Conservation (phyloP, 2,113 vertebrate genomes). For the Microcebus ravelobensis region DNA sequence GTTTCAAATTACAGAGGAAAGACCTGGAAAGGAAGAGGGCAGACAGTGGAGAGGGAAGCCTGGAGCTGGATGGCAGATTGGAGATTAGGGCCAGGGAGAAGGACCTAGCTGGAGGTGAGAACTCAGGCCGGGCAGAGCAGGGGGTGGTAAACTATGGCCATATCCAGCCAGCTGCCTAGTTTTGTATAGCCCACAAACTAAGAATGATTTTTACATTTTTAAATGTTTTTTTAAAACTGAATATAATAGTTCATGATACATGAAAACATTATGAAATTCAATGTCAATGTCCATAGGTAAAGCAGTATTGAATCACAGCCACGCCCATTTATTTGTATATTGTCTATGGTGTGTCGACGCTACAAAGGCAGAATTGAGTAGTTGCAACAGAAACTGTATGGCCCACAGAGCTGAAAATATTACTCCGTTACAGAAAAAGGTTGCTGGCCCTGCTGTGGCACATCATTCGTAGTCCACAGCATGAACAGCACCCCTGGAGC, state of each 20-base stretch:
- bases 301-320: neutral
- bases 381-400: neutral
- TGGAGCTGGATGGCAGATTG: neutral
- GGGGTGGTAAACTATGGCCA: neutral
- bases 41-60: neutral
- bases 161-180: neutral
- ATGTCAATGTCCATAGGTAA: neutral
- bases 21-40: neutral
- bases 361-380: neutral
- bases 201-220: neutral
- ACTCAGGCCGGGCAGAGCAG: neutral
- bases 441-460: neutral
- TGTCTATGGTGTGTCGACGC: neutral
- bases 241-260: neutral
- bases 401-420: neutral
- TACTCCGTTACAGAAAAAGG: neutral
- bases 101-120: neutral
- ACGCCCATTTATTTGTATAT: neutral
- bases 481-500: neutral
- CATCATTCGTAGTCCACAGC: neutral
- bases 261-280: slow-evolving; percentile 10
- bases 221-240: neutral
- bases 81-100: neutral
- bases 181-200: neutral
- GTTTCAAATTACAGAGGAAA: neutral